These are phyloP conservation scores for Hybognathus amarus DNA, from an alignment of 2,797 vertebrate genomes.

Conservation along the genomic window DNA sequence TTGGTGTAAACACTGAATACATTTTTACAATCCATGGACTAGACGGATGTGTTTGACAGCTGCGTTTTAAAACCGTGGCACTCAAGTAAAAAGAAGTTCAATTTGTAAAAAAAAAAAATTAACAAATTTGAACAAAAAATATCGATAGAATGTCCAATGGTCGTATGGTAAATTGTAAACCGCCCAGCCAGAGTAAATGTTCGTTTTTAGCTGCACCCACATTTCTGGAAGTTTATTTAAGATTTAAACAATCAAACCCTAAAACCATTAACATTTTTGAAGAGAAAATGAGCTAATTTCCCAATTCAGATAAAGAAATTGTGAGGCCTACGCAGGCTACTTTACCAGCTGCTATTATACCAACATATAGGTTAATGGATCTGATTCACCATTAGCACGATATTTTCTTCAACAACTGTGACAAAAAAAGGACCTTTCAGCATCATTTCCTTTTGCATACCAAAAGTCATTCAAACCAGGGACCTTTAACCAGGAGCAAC, in stretches of 20 bases:
- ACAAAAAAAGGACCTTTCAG: conserved; percentile 78
- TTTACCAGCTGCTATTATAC: conserved; percentile 75
- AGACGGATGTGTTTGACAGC: background rate
- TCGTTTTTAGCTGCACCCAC: background rate
- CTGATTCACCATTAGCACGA: conserved; percentile 83
- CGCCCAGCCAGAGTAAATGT: background rate
- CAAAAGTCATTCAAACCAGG: conserved; percentile 82
- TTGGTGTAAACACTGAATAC: background rate
- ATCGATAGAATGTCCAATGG: background rate
- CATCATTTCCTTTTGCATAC: conserved; percentile 78
- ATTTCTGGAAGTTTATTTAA: background rate
- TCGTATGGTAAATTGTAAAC: background rate
- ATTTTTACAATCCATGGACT: background rate
- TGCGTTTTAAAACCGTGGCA: too few relatives aligned
- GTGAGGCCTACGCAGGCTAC: conserved; percentile 64
- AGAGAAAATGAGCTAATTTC: conserved; percentile 73
- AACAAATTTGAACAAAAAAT: too few relatives aligned
- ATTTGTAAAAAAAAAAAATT: too few relatives aligned
- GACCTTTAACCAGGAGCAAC: conserved; percentile 81
- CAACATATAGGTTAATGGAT: conserved; percentile 75
- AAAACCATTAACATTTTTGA: conserved; percentile 65
- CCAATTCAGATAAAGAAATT: conserved; percentile 72
- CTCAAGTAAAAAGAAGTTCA: too few relatives aligned
- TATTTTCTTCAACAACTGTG: conserved; percentile 74
- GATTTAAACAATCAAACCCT: conserved; percentile 34